These are phyloP conservation scores for Drosophila falleni DNA, from an alignment of 2,888 invertebrate species.

Conservation along the genomic window DNA sequence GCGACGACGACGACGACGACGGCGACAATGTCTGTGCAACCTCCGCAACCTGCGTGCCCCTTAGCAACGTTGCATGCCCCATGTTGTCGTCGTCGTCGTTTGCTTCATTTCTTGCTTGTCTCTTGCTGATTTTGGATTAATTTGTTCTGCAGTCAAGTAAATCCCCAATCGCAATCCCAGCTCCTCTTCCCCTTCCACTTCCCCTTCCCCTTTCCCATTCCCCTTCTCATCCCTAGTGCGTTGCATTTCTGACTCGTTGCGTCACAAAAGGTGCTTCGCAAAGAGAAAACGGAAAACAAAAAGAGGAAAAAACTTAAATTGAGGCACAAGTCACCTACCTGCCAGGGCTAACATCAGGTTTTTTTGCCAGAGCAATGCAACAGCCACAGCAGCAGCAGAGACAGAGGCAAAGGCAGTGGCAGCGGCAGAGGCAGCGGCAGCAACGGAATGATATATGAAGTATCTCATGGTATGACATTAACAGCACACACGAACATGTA, in stretches of 20 bases:
- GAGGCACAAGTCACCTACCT: constrained; percentile 72
- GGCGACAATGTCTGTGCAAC: constrained; percentile 47
- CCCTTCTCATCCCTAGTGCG: constrained; percentile 41
- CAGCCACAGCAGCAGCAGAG: constrained; percentile 26
- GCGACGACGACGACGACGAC: constrained; percentile 21
- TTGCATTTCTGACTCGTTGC: constrained; percentile 68
- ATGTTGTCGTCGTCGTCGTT: constrained; percentile 38
- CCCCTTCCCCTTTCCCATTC: too few species aligned
- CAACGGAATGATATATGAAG: constrained; percentile 83
- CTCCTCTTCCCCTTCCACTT: constrained; percentile 39
- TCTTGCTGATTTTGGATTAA: constrained; percentile 84
- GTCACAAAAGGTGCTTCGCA: constrained; percentile 64
- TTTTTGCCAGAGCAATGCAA: constrained; percentile 45
- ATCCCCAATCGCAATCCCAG: constrained; percentile 67
- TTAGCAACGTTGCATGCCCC: constrained; percentile 23
- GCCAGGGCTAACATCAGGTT: constrained; percentile 64
- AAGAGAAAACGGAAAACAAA: constrained; percentile 34
- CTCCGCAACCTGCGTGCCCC: not conserved
- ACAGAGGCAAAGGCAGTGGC: constrained; percentile 23
- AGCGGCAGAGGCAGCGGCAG: constrained; percentile 21
- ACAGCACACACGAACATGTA: constrained; percentile 84
- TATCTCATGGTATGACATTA: constrained; percentile 85
- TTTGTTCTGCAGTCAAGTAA: constrained; percentile 80
- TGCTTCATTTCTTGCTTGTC: constrained; percentile 67
- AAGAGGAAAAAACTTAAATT: constrained; percentile 29